Base-by-base conservation (phyloP, 2,113 vertebrate genomes). In the Mesocricetus auratus region DNA sequence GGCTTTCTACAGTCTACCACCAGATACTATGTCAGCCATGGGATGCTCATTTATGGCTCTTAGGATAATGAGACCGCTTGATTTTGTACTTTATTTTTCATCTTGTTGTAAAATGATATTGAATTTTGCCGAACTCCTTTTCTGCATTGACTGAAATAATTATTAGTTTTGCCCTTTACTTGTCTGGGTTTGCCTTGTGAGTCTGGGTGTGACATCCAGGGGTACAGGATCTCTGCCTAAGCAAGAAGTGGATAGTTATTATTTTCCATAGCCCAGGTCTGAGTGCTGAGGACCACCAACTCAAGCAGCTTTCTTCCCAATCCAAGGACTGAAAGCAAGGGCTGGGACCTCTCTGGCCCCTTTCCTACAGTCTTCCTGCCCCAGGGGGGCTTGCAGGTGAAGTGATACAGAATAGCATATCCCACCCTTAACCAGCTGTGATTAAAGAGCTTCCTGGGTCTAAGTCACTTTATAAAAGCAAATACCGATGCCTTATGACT, bases 351-450 rank as follows among this genome's bases (percentile, higher is more conserved):
- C 21, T 24, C 26, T 24, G 0, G 42, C 36, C 31, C 19, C 6
- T 24, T 12, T n/a, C 24, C 5, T 69, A 58, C 26, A 2, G 69
- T 56, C 60, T 56, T 50, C 11, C n/a, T 9, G 56, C 39, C 47
- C 33, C 26, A 10, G 4, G 2, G 50, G 5, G 29, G 19, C 17
- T 16, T 22, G 71, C 4, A 33, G 39, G 9, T 5, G 2, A 29
- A 7, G 19, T 0, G 0, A 16, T 36, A 4, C n/a, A 24, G 3
- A 1, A 0, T 2, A n/a, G 8, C 47, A 15, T 15, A 50, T 13
- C 47, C 45, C 31, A 39, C 1, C 21, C 42, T 16, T 47, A 21
- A 73, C 12, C 11, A 19, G 60, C 60, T 56, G 47, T 53, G 31
- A 39, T n/a, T 6, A 74, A 75, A 89, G 3, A 36, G 78, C 13